Evolutionary conservation across 2,113 vertebrate species (phyloP).

Genomic region (Calyptomena viridis): DNA sequence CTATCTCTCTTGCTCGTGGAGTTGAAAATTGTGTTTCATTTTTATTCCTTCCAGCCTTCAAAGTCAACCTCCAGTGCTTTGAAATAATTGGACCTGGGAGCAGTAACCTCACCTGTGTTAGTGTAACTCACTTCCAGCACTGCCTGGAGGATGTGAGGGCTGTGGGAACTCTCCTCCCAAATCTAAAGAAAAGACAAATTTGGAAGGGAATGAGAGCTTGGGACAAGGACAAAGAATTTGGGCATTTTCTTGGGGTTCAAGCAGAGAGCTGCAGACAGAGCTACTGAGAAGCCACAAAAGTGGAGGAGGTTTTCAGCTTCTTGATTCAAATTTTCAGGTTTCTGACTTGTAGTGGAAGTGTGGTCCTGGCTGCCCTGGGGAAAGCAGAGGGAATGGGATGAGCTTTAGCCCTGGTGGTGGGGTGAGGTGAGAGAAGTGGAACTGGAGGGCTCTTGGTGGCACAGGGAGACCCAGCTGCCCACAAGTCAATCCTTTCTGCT

Average conservation of each 20-base stretch:
- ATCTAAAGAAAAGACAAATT: background rate
- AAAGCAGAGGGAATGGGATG: background rate
- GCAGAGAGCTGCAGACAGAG: background rate
- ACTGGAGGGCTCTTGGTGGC: rapidly evolving
- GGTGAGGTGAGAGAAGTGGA: rapidly evolving
- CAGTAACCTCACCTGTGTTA: background rate
- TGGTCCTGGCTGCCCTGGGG: background rate
- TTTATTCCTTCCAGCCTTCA: background rate
- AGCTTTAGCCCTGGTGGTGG: background rate
- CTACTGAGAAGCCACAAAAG: background rate
- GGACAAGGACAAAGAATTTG: background rate
- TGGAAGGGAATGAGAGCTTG: background rate
- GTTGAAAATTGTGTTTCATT: background rate
- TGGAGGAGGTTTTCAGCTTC: background rate
- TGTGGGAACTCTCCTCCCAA: background rate
- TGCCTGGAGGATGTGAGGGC: background rate
- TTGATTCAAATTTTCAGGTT: background rate
- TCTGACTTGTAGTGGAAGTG: rapidly evolving
- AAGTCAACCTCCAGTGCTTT: rapidly evolving
- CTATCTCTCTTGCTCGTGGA: background rate
- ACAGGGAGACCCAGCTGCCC: background rate
- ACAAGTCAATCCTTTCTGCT: rapidly evolving
- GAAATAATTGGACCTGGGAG: background rate
- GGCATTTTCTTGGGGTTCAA: background rate
- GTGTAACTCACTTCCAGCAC: rapidly evolving